Evolutionary conservation across 2,888 invertebrate genomes (phyloP), one percentile per base, ranked within the genome.

Genomic region (Lissocephala sabroskyi): DNA sequence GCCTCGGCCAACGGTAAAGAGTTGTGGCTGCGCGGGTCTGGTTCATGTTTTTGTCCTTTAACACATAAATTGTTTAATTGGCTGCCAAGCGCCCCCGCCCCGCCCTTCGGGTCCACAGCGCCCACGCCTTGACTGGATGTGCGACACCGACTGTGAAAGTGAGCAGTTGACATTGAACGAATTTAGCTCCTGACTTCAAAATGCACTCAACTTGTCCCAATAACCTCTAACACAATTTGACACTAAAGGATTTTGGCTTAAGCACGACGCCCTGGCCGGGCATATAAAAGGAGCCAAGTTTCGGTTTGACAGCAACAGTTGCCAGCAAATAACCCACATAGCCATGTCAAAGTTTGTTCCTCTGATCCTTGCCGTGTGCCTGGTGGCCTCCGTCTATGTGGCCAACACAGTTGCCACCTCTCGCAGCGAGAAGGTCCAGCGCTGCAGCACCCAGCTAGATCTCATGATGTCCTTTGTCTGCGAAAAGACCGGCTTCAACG

Each of bases 51-150:
- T 41, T 65, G 68, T 58, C 23, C 23, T 23, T 23, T 23, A 43
- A 50, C 58, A 51, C 59, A 62, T 55, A 68, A 68, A 76, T 70
- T 77, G 77, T 65, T 77, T 70, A 70, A 70, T 70, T 70, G 77
- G 68, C 68, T 66, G 60, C 70, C 62, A 60, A 60, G 47, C 36
- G 37, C n/a, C n/a, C n/a, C n/a, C n/a, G n/a, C n/a, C 13, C 10
- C 23, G 6, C 26, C 7, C 29, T 13, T 5, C 17, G 18, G 10
- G n/a, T 7, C 29, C 32, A 7, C 11, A 30, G 30, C 30, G n/a
- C 4, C 36, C 35, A 16, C 30, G 7, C 9, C 2, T 13, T 16
- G 13, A 17, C 28, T 13, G 23, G 17, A 77, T 77, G 77, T 74
- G 66, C 77, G 74, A 77, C 76, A 77, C 66, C 65, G 75, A 74